These are phyloP conservation scores for western clawed frog (Xenopus tropicalis) DNA, from an alignment of 2,113 vertebrate species.

Conservation along the genomic window UCB_Xtro_10.0 CM004445.2:85599501-85600000, in stretches of 20 bases:
- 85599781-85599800: slow-evolving; percentile 1
- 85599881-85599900: no score
- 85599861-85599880: not conserved
- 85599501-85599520: slow-evolving; percentile 33
- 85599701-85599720: slow-evolving; percentile 24
- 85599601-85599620: slow-evolving; percentile 16
- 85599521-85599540: slow-evolving; percentile 20
- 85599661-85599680: not conserved
- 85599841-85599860: not conserved
- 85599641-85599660: slow-evolving; percentile 25
- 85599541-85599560: slow-evolving; percentile 17
- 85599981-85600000: no score
- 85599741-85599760: slow-evolving; percentile 22
- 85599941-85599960: no score
- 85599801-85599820: no score
- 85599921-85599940: no score
- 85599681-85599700: slow-evolving; percentile 24
- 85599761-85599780: slow-evolving; percentile 37
- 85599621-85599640: not conserved
- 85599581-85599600: slow-evolving; percentile 23
- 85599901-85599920: no score
- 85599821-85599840: no score
- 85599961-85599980: no score
- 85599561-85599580: slow-evolving; percentile 17
- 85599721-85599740: slow-evolving; percentile 11